Conservation (phyloP, 2,797 vertebrate genomes). For the Etheostoma nigrum region DNA sequence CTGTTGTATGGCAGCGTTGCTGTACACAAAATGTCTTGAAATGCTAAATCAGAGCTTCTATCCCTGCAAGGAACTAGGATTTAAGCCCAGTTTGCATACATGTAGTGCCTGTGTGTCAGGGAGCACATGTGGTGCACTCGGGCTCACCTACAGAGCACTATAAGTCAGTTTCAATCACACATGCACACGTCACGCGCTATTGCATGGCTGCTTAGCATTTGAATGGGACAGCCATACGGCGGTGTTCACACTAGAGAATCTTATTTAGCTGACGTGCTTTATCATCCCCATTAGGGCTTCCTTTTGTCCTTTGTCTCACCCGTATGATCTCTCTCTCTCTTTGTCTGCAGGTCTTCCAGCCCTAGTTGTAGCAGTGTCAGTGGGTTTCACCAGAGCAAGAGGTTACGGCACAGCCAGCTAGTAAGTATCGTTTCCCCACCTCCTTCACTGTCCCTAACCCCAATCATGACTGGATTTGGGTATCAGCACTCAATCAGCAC, state of each 20-base stretch:
- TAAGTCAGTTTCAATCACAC: conserved; percentile 45
- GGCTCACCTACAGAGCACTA: conserved; percentile 31
- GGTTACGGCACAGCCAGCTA: conserved; percentile 98
- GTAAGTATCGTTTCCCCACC: conserved; percentile 84
- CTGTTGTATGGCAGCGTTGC: not conserved
- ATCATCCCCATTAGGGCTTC: conserved; percentile 8
- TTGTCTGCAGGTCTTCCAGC: conserved; percentile 92
- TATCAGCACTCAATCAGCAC: conserved; percentile 1
- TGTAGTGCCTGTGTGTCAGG: conserved; percentile 22
- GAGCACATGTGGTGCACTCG: conserved; percentile 4
- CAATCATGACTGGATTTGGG: conserved; percentile 7
- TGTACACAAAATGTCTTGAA: not conserved
- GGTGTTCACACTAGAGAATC: conserved; percentile 27
- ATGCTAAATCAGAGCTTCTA: conserved; percentile 5
- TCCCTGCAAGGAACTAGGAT: conserved; percentile 15
- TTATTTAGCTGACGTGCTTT: conserved; percentile 25
- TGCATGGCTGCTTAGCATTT: conserved; percentile 60
- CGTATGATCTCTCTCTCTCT: conserved; percentile 35
- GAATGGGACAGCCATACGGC: conserved; percentile 42
- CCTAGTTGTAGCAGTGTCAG: conserved; percentile 96
- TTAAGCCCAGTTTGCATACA: conserved; percentile 23
- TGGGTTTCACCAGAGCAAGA: conserved; percentile 97
- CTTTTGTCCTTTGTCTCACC: conserved; percentile 45
- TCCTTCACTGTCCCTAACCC: not conserved
- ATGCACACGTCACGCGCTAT: conserved; percentile 38